Conservation (phyloP, 1,140 invertebrate species). For the Philaenus spumarius region DNA sequence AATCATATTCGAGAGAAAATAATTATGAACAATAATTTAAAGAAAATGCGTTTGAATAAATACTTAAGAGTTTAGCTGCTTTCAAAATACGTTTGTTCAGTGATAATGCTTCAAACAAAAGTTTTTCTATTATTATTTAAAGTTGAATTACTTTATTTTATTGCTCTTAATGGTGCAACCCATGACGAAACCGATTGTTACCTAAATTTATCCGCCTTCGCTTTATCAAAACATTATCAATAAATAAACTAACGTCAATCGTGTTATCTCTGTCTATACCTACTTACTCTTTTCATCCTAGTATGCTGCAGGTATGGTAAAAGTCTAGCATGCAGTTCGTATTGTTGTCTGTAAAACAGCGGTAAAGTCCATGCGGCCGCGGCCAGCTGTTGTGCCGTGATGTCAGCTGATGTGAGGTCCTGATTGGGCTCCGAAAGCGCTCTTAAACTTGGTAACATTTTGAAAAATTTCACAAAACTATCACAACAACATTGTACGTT, state of each 20-base stretch:
- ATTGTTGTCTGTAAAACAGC: conserved; percentile 26
- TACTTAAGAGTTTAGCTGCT: no score
- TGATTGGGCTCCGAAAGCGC: background rate
- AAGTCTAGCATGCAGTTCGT: conserved; percentile 23
- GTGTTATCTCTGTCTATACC: background rate
- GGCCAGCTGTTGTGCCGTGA: conserved; percentile 12
- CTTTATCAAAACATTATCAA: background rate
- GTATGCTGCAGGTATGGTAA: conserved; percentile 28
- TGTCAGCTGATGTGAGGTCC: background rate
- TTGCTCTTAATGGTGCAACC: no score
- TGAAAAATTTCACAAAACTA: no score
- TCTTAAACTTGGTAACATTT: conserved; percentile 2
- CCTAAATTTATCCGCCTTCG: no score
- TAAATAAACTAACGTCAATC: background rate
- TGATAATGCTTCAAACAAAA: no score
- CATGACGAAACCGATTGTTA: no score
- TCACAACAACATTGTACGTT: background rate
- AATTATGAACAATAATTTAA: no score
- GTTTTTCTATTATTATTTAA: no score
- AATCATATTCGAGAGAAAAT: no score
- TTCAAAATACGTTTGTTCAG: no score
- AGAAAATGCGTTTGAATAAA: no score
- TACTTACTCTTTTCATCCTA: conserved; percentile 10
- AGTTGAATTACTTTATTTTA: no score
- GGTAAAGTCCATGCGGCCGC: conserved; percentile 14